A percentile compares a stretch with the other conserved stretches of the same genome.
phyloP scores from a whole-genome alignment of 2,888 invertebrate species.

The Petrolisthes cinctipes region DNA sequence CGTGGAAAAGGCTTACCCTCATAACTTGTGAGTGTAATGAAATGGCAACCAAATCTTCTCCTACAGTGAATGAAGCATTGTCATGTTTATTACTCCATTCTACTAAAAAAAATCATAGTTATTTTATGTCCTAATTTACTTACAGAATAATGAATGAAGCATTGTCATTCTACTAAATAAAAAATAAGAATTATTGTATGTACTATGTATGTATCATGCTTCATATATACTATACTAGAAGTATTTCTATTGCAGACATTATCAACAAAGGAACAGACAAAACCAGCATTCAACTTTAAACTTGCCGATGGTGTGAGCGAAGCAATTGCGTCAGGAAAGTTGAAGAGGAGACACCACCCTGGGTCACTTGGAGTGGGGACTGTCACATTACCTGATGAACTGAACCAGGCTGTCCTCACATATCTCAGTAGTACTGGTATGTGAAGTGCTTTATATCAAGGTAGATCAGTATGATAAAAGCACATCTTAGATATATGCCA shows the following conservation, averaged over 20 bases:
- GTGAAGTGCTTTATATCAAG: not conserved
- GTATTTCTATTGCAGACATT: not conserved
- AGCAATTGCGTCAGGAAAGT: not conserved
- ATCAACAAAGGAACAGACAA: not conserved
- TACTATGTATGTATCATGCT: not conserved
- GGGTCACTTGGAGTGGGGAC: slow-evolving; percentile 3
- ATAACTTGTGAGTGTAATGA: too few relatives aligned
- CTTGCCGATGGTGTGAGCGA: not conserved
- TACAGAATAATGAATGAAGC: not conserved
- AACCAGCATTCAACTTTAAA: slow-evolving; percentile 12
- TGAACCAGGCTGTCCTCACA: slow-evolving; percentile 17
- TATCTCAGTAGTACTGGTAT: slow-evolving; percentile 21
- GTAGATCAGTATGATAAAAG: not conserved
- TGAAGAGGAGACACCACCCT: slow-evolving; percentile 22
- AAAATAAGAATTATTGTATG: not conserved
- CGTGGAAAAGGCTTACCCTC: too few relatives aligned
- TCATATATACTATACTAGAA: not conserved
- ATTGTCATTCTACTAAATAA: not conserved
- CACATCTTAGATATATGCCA: not conserved
- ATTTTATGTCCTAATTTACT: too few relatives aligned
- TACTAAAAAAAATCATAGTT: not conserved
- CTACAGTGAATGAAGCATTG: too few relatives aligned
- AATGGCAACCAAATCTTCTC: too few relatives aligned
- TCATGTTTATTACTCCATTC: not conserved
- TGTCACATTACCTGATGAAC: slow-evolving; percentile 22